Base-by-base conservation (phyloP, 2,113 vertebrate species). In the Egretta garzetta region DNA sequence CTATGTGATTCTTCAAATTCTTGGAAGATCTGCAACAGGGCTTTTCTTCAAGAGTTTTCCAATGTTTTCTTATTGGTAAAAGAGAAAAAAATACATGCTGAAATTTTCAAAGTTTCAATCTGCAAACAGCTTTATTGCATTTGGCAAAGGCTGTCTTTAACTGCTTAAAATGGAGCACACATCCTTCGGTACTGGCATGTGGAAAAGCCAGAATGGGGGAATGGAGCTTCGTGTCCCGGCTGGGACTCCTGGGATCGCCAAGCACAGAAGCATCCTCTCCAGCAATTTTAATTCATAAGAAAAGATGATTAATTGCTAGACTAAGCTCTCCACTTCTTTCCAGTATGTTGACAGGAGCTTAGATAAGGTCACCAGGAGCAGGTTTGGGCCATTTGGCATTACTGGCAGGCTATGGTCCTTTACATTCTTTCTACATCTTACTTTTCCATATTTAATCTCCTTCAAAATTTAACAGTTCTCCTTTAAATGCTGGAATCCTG, bases 61-160 rank as follows among this genome's bases (percentile, higher is more conserved):
- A 96, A 87, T 94, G 15, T 95, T 95, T 96, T 58, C 53, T 66
- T 73, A 50, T 49, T 85, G 62, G 39, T 90, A 60, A 88, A 86
- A 90, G 22, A 64, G 32, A 75, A 86, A 66, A 66, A 83, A 88
- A 55, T 12, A 32, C 32, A 66, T 66, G 24, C 58, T 93, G 71
- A 95, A 94, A 86, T 91, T 91, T 53, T 85, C 70, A 62, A 86
- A 90, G 63, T 94, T 92, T 95, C 35, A 64, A 72, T 85, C 39
- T 87, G 60, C 73, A 89, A 93, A 80, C 33, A 94, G 67, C 26
- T 86, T 76, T 76, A 70, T 50, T 95, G 27, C 33, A 24, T 90
- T 96, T 96, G 93, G 70, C 76, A 82, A 93, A 79, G 22, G 4
- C 30, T 70, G 3, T 41, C 62, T 95, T 91, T 91, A 86, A 59